Base-by-base conservation (phyloP, 2,113 vertebrate genomes). In the Hippocampus guttulatus region DNA sequence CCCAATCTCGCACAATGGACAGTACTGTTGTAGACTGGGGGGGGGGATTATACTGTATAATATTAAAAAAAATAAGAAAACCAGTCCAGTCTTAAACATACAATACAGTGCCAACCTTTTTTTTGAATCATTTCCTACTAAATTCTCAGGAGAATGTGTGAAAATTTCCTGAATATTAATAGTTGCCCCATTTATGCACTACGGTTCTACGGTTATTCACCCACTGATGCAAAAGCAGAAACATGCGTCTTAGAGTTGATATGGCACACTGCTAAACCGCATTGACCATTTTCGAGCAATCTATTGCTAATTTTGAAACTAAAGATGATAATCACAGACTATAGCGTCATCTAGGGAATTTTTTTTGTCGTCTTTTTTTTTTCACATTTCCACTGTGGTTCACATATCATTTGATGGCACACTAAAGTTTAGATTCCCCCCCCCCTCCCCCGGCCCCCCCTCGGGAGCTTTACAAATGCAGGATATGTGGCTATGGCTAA, bases 191-290 rank as follows among this genome's bases (percentile, higher is more conserved):
- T 62, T 64, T 45, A 75, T 75, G 54, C 70, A 62, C 73, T 87
- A 81, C 43, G 64, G 66, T 14, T 65, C 73, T 87, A 81, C 38
- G 61, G 68, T 14, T 65, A 30, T 68, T 64, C 67, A 27, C 23
- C 71, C 74, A 81, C 57, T 58, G 54, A 2, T 73, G 54, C n/a
- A 27, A 27, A 43, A 18, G 21, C 79, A 38, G 58, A 79, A 68
- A 68, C 55, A 87, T 86, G 86, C 81, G 76, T 71, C 69, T 63
- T 76, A 27, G 75, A 65, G 66, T 40, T 21, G 64, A 71, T 76
- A 81, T 84, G 80, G 83, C 77, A 81, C 70, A 67, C 73, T 63
- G 80, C 70, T 78, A 64, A 64, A 77, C 79, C 45, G 70, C 38
- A 27, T 58, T 77, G 38, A n/a, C 55, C 41, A 30, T 20, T 70